phyloP scores from a whole-genome alignment of 1,140 invertebrate genomes.

The Platorchestia sp. region DNA sequence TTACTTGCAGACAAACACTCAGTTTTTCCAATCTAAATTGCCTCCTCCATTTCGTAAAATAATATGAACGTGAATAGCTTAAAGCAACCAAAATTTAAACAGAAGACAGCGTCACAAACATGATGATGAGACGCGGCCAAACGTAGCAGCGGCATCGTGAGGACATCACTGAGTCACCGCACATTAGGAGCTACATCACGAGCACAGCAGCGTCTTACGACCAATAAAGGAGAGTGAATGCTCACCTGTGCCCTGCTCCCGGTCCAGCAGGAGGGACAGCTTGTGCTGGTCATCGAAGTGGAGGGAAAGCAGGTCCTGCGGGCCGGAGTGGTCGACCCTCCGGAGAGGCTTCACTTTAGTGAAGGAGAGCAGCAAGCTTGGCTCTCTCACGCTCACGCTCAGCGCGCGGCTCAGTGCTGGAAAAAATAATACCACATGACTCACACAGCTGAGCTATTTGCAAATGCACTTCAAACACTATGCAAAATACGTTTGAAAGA shows the following conservation, averaged over 20 bases:
- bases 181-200: not conserved
- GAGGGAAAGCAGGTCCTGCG: slow-evolving; percentile 8
- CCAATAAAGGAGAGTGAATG: not conserved
- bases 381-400: slow-evolving; percentile 45
- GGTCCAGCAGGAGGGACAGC: not conserved
- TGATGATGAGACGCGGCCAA: not conserved
- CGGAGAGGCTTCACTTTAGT: not conserved
- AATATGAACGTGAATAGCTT: too few species aligned
- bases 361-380: slow-evolving; percentile 30
- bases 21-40: too few species aligned
- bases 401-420: slow-evolving; percentile 4
- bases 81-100: too few species aligned
- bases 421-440: not conserved
- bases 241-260: not conserved
- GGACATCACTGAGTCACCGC: not conserved
- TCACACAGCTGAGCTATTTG: not conserved
- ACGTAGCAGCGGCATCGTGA: not conserved
- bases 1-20: too few species aligned
- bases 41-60: too few species aligned
- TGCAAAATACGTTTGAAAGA: too few species aligned
- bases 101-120: too few species aligned
- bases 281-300: slow-evolving; percentile 28
- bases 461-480: too few species aligned
- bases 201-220: not conserved
- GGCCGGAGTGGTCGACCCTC: not conserved